Conservation (phyloP, 2,888 invertebrate species). For the Oscheius sp. region DNA sequence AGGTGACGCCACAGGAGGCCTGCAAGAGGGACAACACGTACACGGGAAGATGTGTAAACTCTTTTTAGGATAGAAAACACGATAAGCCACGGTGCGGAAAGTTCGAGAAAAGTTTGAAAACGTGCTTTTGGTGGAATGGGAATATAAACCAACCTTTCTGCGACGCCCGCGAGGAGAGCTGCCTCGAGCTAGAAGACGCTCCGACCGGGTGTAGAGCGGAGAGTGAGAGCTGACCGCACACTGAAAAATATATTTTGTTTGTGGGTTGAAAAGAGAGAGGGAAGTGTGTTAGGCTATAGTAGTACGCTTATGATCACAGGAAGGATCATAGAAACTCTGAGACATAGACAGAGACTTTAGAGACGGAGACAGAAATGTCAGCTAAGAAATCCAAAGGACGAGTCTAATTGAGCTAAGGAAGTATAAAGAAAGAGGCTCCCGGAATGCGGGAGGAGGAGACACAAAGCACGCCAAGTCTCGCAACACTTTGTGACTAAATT, state of each 20-base stretch:
- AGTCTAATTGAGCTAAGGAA: conserved; percentile 2
- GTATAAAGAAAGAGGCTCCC: background rate
- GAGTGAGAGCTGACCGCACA: conserved; percentile 61
- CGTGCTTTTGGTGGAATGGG: background rate
- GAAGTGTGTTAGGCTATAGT: background rate
- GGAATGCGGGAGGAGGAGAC: too few species aligned
- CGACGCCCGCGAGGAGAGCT: conserved; percentile 60
- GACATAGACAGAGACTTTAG: background rate
- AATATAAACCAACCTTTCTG: conserved; percentile 38
- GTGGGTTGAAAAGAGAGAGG: background rate
- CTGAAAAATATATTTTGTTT: conserved; percentile 38
- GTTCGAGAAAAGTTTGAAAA: background rate
- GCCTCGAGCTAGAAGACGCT: conserved; percentile 70
- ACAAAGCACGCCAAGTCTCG: too few species aligned
- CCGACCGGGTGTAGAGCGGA: conserved; percentile 70
- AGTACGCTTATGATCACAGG: background rate
- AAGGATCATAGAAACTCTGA: background rate
- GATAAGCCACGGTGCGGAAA: conserved; percentile 5
- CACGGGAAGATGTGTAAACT: background rate
- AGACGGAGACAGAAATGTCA: conserved; percentile 18
- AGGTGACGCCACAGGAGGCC: conserved; percentile 48
- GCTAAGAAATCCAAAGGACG: conserved; percentile 17
- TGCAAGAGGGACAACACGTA: conserved; percentile 35
- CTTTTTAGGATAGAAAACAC: background rate
- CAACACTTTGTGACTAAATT: too few species aligned